A percentile compares a stretch with the other conserved stretches of the same genome.
Evolutionary conservation across 64 coral and sea anemone genomes (phyloP).

Genomic region (Exaiptasia diaphana): DNA sequence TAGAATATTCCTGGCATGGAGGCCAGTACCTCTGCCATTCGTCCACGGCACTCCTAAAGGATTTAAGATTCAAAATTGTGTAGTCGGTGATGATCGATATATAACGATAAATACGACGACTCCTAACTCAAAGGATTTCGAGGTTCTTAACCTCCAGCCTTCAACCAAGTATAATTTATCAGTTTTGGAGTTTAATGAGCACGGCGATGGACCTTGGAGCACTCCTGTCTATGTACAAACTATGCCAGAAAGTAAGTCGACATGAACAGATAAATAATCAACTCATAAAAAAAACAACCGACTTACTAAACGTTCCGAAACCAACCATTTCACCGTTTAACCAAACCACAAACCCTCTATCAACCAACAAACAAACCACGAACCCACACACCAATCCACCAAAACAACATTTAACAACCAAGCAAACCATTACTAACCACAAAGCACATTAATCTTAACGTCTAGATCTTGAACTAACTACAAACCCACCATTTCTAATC

Average conservation of each 20-base stretch:
- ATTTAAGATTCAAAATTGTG: neutral
- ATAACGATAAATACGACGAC: neutral
- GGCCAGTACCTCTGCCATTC: neutral
- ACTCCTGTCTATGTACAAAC: neutral
- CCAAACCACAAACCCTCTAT: neutral
- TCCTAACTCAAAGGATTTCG: neutral
- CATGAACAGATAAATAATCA: neutral
- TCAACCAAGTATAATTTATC: neutral
- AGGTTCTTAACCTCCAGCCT: neutral
- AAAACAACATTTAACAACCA: neutral
- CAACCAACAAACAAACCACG: too few relatives aligned
- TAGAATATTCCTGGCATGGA: neutral
- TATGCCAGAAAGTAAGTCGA: neutral
- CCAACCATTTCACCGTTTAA: neutral
- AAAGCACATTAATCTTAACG: too few relatives aligned
- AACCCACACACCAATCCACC: too few relatives aligned
- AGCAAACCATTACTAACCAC: neutral
- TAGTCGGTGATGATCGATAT: neutral
- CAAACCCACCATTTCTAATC: too few relatives aligned
- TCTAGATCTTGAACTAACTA: too few relatives aligned
- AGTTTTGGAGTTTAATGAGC: slow-evolving; percentile 7
- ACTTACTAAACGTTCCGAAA: neutral
- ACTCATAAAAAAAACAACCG: neutral
- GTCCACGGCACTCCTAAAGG: neutral
- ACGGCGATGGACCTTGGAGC: neutral